These are phyloP conservation scores for Yponomeuta plumbellus DNA, from an alignment of 2,888 invertebrate species.

Conservation along the genomic window DNA sequence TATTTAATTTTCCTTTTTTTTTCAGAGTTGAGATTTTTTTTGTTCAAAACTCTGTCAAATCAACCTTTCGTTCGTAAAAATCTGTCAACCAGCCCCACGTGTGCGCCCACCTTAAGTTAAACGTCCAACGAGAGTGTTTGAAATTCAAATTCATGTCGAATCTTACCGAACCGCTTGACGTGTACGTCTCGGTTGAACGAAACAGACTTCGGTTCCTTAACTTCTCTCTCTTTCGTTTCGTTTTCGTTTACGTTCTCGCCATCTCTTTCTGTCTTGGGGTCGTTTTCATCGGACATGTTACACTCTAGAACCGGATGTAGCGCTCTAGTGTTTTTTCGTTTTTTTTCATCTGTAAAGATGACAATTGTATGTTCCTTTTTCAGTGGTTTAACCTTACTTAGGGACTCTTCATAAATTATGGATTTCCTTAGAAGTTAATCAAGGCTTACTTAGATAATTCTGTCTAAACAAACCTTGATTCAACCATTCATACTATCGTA, in stretches of 20 bases:
- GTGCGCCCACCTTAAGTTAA: neutral
- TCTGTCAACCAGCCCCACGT: neutral
- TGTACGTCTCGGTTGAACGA: conserved; percentile 94
- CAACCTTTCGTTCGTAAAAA: conserved; percentile 4
- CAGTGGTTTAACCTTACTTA: too few relatives aligned
- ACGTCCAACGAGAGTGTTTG: neutral
- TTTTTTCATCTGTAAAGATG: conserved; percentile 60
- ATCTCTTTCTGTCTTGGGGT: conserved; percentile 57
- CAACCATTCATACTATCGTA: too few relatives aligned
- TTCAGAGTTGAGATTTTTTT: neutral
- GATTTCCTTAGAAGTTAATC: too few relatives aligned
- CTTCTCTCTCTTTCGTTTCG: conserved; percentile 64
- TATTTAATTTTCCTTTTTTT: too few relatives aligned
- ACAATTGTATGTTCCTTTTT: conserved; percentile 18
- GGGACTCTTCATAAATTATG: too few relatives aligned
- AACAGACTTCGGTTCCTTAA: conserved; percentile 80
- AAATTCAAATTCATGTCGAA: conserved; percentile 1
- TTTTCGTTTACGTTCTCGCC: conserved; percentile 55
- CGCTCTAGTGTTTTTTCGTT: conserved; percentile 36
- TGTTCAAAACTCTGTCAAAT: neutral
- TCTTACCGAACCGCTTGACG: conserved; percentile 91
- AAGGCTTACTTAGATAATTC: too few relatives aligned
- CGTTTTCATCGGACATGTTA: conserved; percentile 65
- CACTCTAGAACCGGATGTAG: neutral
- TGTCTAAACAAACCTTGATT: too few relatives aligned